phyloP scores from a whole-genome alignment of 2,888 invertebrate species.

The Clostera curtula region DNA sequence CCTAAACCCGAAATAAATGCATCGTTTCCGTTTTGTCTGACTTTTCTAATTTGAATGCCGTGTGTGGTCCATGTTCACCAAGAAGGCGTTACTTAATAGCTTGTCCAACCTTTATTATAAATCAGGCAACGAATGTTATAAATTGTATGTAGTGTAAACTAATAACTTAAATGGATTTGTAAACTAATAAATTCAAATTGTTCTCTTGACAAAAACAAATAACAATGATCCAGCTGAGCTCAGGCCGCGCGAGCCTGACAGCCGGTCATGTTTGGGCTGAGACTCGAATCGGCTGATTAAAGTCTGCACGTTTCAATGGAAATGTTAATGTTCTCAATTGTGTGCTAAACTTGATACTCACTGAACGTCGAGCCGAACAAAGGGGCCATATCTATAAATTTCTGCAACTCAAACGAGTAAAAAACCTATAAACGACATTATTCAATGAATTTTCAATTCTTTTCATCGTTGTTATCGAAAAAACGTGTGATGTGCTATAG shows the following conservation, averaged over 20 bases:
- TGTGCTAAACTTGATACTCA: conserved; percentile 60
- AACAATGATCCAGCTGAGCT: conserved; percentile 16
- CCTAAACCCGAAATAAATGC: conserved; percentile 57
- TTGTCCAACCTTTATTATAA: conserved; percentile 38
- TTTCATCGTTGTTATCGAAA: conserved; percentile 43
- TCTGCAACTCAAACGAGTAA: conserved; percentile 36
- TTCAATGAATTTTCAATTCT: conserved; percentile 55
- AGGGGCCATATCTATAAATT: conserved; percentile 58
- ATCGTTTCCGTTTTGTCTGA: conserved; percentile 62
- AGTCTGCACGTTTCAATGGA: conserved; percentile 52
- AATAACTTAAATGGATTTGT: conserved; percentile 18
- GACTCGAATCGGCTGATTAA: conserved; percentile 39
- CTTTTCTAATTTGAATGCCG: conserved; percentile 62
- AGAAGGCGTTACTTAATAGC: conserved; percentile 48
- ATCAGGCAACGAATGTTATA: conserved; percentile 32
- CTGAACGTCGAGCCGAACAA: conserved; percentile 52
- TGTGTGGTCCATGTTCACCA: conserved; percentile 60
- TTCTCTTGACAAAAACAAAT: conserved; percentile 16
- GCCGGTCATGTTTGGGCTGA: conserved; percentile 30
- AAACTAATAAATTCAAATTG: conserved; percentile 12
- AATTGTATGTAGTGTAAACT: conserved; percentile 28
- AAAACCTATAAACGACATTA: conserved; percentile 47
- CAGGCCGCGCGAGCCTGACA: conserved; percentile 16
- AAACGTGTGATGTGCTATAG: conserved; percentile 45
- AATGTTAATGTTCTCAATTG: conserved; percentile 64